Percentiles rank a stretch among this genome's conserved stretches.
phyloP scores from a whole-genome alignment of 1,140 invertebrate species.

The Heliothis subflexa region DNA sequence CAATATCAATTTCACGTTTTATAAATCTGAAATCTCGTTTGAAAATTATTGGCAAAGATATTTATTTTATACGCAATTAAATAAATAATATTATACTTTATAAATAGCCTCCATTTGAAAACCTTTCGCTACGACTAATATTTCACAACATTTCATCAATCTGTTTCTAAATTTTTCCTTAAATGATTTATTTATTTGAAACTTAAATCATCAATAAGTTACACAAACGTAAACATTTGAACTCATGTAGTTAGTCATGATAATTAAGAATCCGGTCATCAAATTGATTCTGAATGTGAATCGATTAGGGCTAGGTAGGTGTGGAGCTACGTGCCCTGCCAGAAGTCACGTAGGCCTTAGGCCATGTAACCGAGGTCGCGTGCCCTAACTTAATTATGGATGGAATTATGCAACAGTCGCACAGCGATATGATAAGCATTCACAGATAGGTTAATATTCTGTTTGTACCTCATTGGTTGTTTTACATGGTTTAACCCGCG shows the following conservation, averaged over 20 bases:
- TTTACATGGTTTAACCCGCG: too few species aligned
- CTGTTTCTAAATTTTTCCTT: constrained; percentile 2
- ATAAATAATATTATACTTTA: too few species aligned
- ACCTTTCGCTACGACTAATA: background rate
- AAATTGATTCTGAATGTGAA: constrained; percentile 61
- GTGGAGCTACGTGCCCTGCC: constrained; percentile 58
- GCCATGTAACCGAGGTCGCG: constrained; percentile 58
- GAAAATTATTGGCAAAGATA: too few species aligned
- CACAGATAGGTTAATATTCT: too few species aligned
- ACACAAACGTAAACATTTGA: constrained; percentile 27
- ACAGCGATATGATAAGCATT: constrained; percentile 4
- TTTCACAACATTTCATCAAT: background rate
- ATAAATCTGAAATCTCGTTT: too few species aligned
- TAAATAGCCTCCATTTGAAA: too few species aligned
- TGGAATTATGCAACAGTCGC: constrained; percentile 58
- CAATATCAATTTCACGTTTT: too few species aligned
- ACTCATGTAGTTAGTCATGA: constrained; percentile 37
- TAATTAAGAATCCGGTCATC: constrained; percentile 68
- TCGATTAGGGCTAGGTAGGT: constrained; percentile 62
- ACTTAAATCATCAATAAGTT: background rate
- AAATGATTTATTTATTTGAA: background rate
- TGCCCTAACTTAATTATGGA: constrained; percentile 59
- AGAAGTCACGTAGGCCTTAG: constrained; percentile 73
- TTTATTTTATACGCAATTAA: too few species aligned
- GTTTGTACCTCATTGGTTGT: too few species aligned